Evolutionary conservation across 35 echinoderm and acorn worm genomes (phyloP).

Genomic region (Apostichopus parvimensis): DNA sequence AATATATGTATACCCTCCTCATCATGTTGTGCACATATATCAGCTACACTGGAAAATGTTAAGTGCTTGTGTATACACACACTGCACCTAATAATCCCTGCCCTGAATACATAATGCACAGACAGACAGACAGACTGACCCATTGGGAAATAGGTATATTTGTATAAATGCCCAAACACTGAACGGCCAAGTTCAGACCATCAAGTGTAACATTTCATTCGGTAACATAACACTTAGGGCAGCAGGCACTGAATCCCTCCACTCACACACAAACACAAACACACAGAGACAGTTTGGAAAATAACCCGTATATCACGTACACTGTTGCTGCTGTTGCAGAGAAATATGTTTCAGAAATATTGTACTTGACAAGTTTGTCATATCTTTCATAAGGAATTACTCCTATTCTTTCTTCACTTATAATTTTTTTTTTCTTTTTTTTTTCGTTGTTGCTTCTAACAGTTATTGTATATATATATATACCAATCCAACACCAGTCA

Average conservation of each 20-base stretch:
- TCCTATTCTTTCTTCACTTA: no score
- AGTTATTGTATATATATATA: no score
- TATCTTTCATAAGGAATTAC: no score
- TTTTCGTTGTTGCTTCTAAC: no score
- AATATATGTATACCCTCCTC: background rate
- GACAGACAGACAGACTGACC: constrained; percentile 60
- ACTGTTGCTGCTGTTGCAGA: no score
- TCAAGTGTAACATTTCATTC: constrained; percentile 40
- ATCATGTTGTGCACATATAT: background rate
- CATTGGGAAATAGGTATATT: constrained; percentile 58
- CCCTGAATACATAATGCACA: constrained; percentile 54
- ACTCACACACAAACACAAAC: background rate
- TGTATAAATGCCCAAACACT: constrained; percentile 54
- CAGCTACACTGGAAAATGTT: constrained; percentile 34
- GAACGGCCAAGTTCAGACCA: constrained; percentile 56
- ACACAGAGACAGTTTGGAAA: no score
- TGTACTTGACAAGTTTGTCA: no score
- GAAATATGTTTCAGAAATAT: no score
- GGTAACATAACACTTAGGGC: constrained; percentile 10
- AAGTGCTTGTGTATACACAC: constrained; percentile 47
- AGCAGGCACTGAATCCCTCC: background rate
- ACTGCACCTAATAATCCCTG: constrained; percentile 45
- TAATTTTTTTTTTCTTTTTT: no score
- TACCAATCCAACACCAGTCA: constrained; percentile 17
- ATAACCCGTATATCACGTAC: no score